These are phyloP conservation scores for Vulpes ferrilata DNA, from an alignment of 2,113 vertebrate species.

Conservation along the genomic window DNA sequence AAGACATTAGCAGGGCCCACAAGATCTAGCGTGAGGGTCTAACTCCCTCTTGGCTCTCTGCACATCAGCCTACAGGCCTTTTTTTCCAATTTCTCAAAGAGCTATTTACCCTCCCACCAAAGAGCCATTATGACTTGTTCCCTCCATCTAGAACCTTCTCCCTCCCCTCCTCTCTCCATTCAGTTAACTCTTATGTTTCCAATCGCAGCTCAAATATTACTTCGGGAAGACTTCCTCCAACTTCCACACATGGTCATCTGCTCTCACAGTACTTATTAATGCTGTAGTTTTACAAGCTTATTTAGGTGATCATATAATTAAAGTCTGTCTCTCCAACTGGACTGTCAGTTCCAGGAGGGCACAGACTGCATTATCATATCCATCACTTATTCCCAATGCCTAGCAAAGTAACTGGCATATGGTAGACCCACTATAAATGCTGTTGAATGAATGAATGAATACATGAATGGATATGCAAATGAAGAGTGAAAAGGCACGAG, in stretches of 20 bases:
- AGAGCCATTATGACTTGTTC: background rate
- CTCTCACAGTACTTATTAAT: background rate
- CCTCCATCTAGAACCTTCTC: background rate
- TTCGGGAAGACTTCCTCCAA: background rate
- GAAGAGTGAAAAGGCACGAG: background rate
- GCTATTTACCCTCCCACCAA: background rate
- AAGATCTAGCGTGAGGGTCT: background rate
- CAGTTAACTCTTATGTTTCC: constrained; percentile 4
- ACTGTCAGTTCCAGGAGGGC: background rate
- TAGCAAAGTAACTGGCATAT: background rate
- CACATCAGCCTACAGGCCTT: background rate
- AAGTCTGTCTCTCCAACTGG: background rate
- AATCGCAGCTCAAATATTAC: background rate
- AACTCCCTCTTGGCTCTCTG: background rate
- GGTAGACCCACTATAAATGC: background rate
- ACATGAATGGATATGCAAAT: background rate
- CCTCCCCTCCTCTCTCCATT: background rate
- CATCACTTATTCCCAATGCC: background rate
- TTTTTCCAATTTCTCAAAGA: background rate
- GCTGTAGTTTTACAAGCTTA: background rate
- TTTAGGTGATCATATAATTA: background rate
- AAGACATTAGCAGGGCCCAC: background rate
- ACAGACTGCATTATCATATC: background rate
- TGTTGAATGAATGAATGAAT: background rate
- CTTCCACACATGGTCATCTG: background rate